Evolutionary conservation across 2,797 vertebrate species (phyloP).

Genomic region (Syngnathus rostellatus): DNA sequence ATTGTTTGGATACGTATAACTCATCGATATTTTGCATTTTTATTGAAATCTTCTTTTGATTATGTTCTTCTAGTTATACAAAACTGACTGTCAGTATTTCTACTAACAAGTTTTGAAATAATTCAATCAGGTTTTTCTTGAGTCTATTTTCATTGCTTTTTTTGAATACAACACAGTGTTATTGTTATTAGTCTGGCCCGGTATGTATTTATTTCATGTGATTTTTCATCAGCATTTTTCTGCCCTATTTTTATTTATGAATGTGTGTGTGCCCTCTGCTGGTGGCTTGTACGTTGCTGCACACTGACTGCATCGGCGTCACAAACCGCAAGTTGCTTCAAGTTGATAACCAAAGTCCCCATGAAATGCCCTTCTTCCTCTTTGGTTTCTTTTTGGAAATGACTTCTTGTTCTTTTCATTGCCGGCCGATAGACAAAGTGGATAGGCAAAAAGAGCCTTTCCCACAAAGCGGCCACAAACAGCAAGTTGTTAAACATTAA

Average conservation of each 20-base stretch:
- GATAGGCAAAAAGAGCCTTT: too few species aligned
- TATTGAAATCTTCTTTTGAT: not conserved
- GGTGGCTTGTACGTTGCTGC: constrained; percentile 18
- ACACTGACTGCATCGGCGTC: not conserved
- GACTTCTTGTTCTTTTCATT: too few species aligned
- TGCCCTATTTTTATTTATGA: not conserved
- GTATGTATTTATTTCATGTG: not conserved
- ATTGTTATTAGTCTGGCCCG: too few species aligned
- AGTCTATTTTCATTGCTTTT: too few species aligned
- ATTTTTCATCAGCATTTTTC: not conserved
- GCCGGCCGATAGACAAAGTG: too few species aligned
- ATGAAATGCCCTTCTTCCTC: not conserved
- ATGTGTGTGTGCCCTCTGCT: constrained; percentile 57
- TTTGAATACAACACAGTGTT: too few species aligned
- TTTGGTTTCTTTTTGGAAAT: not conserved
- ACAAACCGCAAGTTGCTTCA: not conserved
- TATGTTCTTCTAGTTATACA: not conserved
- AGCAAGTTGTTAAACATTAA: constrained; percentile 50
- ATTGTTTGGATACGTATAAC: too few species aligned
- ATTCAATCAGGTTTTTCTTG: too few species aligned
- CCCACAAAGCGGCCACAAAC: not conserved
- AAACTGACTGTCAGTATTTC: too few species aligned
- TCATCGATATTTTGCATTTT: too few species aligned
- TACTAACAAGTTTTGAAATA: too few species aligned
- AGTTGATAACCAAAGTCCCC: not conserved